Evolutionary conservation across 1,140 invertebrate species (phyloP).

Genomic region (Cotesia glomerata): DNA sequence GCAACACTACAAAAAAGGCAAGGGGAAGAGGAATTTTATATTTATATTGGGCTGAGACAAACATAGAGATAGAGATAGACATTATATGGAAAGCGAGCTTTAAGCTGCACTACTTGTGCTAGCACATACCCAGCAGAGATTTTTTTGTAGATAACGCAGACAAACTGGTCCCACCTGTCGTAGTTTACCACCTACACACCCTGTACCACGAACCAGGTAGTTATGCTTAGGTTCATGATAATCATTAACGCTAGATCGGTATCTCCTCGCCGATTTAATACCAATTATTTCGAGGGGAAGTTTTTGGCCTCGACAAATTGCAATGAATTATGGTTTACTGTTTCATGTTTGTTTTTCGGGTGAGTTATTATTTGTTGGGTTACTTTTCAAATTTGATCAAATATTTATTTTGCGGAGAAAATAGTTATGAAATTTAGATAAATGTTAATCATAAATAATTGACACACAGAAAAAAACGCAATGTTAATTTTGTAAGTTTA

Average conservation of each 20-base stretch:
- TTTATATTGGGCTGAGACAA: too few species aligned
- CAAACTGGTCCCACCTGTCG: conserved; percentile 39
- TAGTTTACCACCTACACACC: not conserved
- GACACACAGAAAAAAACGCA: too few species aligned
- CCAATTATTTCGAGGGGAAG: conserved; percentile 35
- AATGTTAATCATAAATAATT: too few species aligned
- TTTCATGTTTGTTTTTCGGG: not conserved
- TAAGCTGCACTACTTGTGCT: not conserved
- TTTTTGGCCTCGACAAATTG: conserved; percentile 28
- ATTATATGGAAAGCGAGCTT: conserved; percentile 7
- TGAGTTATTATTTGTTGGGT: conserved; percentile 11
- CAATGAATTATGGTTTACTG: conserved; percentile 24
- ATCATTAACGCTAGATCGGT: conserved; percentile 32
- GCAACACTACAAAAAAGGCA: not conserved
- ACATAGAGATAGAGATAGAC: not conserved
- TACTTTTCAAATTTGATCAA: too few species aligned
- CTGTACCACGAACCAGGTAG: too few species aligned
- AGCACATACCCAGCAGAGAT: conserved; percentile 19
- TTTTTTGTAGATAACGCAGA: conserved; percentile 36
- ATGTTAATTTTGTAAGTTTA: too few species aligned
- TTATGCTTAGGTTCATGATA: conserved; percentile 9
- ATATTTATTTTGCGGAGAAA: not conserved
- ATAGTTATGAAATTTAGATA: too few species aligned
- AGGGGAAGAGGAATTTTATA: too few species aligned
- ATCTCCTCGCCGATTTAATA: conserved; percentile 38